Percentiles rank a stretch among this genome's conserved stretches.
Evolutionary conservation across 1,140 invertebrate genomes (phyloP).

Genomic region (Plodia interpunctella): DNA sequence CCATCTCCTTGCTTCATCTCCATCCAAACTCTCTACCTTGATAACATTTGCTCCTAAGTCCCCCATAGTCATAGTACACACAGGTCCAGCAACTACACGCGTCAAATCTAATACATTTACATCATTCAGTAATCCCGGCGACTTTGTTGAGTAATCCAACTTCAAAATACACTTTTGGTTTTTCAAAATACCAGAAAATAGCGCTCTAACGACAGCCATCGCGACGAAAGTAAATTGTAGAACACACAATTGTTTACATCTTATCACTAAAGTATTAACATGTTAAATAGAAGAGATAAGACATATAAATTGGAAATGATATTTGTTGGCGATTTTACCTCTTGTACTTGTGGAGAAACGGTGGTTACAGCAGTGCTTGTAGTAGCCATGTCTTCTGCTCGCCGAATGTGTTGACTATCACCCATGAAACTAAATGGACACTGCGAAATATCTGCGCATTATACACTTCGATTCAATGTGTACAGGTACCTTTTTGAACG

Average conservation of each 20-base stretch:
- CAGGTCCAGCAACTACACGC: constrained; percentile 89
- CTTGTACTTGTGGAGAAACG: constrained; percentile 52
- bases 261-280: constrained; percentile 32
- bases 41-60: constrained; percentile 97
- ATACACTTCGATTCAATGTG: constrained; percentile 21
- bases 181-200: constrained; percentile 16
- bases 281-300: constrained; percentile 54
- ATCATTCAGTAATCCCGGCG: constrained; percentile 68
- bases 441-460: constrained; percentile 41
- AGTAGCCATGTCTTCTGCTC: constrained; percentile 60
- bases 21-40: constrained; percentile 90
- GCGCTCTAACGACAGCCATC: background rate
- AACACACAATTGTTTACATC: constrained; percentile 1
- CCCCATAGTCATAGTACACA: constrained; percentile 94
- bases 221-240: background rate
- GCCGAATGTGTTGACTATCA: constrained; percentile 37
- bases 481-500: background rate
- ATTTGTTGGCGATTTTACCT: constrained; percentile 34
- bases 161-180: constrained; percentile 19
- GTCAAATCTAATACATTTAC: constrained; percentile 90
- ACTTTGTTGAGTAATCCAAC: constrained; percentile 60
- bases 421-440: constrained; percentile 48
- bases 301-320: constrained; percentile 3
- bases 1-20: constrained; percentile 95
- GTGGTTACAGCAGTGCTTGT: constrained; percentile 63